These are phyloP conservation scores for Cepphus grylle DNA, from an alignment of 2,113 vertebrate genomes.

Conservation along the genomic window DNA sequence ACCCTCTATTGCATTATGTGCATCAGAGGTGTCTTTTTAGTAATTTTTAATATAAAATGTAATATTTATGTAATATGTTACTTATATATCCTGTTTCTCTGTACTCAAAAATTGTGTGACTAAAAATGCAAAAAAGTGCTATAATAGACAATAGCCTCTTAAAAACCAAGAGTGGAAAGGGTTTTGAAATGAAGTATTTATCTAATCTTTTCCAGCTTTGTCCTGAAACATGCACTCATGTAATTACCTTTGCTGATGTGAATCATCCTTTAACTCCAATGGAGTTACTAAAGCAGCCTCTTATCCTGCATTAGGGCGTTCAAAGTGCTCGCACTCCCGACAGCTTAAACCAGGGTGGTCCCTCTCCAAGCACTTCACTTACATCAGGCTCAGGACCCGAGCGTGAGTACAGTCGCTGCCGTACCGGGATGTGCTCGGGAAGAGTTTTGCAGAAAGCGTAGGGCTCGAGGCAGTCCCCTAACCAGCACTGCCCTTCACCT, in stretches of 20 bases:
- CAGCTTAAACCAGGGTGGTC: accelerated
- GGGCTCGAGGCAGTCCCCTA: background rate
- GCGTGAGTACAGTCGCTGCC: accelerated
- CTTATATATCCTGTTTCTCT: background rate
- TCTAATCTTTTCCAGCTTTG: background rate
- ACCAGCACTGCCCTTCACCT: background rate
- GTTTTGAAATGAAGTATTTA: background rate
- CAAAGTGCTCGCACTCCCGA: background rate
- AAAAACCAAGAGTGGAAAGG: background rate
- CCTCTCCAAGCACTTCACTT: background rate
- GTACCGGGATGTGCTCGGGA: accelerated
- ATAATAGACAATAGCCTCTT: background rate
- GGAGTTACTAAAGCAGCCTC: background rate
- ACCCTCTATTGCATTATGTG: background rate
- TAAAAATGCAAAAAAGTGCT: background rate
- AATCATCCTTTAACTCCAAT: background rate
- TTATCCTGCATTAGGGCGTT: background rate
- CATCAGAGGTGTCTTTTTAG: background rate
- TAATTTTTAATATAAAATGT: background rate
- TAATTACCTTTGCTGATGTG: background rate
- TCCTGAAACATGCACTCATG: background rate
- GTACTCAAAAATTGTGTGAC: background rate
- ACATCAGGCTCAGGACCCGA: background rate
- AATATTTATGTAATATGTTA: background rate
- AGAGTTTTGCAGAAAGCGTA: background rate